A percentile compares a stretch with the other conserved stretches of the same genome.
Evolutionary conservation across 2,797 vertebrate species (phyloP).

Genomic region (Squalus acanthias): DNA sequence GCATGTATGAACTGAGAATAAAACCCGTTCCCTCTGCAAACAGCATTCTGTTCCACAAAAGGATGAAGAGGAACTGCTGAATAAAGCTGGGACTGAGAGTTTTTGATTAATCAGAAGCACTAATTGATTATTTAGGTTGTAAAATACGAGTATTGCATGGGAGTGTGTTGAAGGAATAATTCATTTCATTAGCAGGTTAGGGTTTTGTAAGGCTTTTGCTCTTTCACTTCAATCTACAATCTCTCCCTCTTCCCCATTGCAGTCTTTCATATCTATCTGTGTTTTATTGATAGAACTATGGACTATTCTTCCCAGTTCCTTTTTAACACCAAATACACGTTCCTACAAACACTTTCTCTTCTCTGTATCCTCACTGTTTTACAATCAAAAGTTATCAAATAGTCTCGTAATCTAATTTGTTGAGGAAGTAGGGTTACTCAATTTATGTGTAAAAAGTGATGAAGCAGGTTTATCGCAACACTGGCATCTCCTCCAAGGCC

Average conservation of each 20-base stretch:
- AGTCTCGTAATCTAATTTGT: not conserved
- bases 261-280: not conserved
- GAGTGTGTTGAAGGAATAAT: not conserved
- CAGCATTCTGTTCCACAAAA: conserved; percentile 54
- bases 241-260: not conserved
- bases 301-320: not conserved
- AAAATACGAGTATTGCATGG: not conserved
- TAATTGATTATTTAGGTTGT: conserved; percentile 54
- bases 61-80: conserved; percentile 38
- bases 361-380: not conserved
- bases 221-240: not conserved
- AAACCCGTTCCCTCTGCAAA: conserved; percentile 61
- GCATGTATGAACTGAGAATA: conserved; percentile 62
- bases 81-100: conserved; percentile 35
- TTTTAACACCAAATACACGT: not conserved
- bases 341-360: not conserved
- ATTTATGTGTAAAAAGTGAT: not conserved
- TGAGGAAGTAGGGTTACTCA: not conserved
- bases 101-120: conserved; percentile 62
- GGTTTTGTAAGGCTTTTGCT: not conserved
- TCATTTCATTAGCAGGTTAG: not conserved
- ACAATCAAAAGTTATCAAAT: not conserved
- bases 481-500: not conserved
- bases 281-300: not conserved
- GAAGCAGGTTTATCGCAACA: not conserved